These are phyloP conservation scores for Teleopsis dalmanni DNA, from an alignment of 1,140 invertebrate genomes.

Conservation along the genomic window DNA sequence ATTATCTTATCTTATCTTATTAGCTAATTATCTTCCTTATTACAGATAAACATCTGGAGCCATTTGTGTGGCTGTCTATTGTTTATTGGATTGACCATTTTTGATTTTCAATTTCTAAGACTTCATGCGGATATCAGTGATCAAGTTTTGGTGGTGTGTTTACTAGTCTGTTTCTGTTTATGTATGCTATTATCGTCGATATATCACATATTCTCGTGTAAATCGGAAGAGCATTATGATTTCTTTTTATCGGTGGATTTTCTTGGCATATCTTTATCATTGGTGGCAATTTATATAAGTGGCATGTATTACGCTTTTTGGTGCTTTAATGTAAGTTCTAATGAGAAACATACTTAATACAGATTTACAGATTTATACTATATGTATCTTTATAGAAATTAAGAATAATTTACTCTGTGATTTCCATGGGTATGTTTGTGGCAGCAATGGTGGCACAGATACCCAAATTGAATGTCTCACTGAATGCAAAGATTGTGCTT, in stretches of 20 bases:
- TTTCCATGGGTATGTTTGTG: conserved; percentile 69
- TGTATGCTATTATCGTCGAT: conserved; percentile 89
- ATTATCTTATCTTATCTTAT: background rate
- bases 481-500: conserved; percentile 66
- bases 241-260: conserved; percentile 86
- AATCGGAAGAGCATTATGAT: conserved; percentile 78
- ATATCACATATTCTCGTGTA: conserved; percentile 91
- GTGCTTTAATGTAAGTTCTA: conserved; percentile 71
- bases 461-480: conserved; percentile 61
- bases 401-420: conserved; percentile 74
- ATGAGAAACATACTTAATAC: conserved; percentile 13
- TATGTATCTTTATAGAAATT: conserved; percentile 57
- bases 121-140: conserved; percentile 70
- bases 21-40: background rate
- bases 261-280: conserved; percentile 84
- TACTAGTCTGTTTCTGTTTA: conserved; percentile 81
- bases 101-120: conserved; percentile 73
- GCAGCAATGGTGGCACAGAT: conserved; percentile 73
- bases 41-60: conserved; percentile 87
- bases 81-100: conserved; percentile 74
- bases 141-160: conserved; percentile 72
- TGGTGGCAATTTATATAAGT: conserved; percentile 89
- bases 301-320: conserved; percentile 96
- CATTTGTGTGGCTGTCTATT: conserved; percentile 88
- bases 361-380: background rate